Evolutionary conservation across 2,113 vertebrate genomes (phyloP).

Genomic region (Misgurnus anguillicaudatus): DNA sequence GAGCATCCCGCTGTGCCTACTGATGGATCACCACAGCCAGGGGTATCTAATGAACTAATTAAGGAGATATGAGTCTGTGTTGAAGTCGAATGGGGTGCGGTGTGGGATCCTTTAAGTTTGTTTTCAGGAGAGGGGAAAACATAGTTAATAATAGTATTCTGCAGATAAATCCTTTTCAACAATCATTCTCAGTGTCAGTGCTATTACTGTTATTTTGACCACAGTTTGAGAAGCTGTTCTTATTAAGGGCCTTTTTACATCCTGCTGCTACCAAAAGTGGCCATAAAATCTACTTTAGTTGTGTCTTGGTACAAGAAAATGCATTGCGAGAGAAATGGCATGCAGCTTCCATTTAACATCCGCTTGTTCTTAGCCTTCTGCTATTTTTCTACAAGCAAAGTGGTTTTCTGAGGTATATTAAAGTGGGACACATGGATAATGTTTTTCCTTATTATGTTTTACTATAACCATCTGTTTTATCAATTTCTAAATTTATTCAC

Average conservation of each 20-base stretch:
- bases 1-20: neutral
- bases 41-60: conserved; percentile 37
- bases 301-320: conserved; percentile 13
- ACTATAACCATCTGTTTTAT: neutral
- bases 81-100: conserved; percentile 7
- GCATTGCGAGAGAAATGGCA: neutral
- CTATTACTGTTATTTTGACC: conserved; percentile 15
- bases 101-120: conserved; percentile 10
- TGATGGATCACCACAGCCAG: neutral
- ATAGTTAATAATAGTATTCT: neutral
- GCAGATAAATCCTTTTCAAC: neutral
- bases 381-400: neutral
- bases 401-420: neutral
- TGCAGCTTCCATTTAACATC: conserved; percentile 18
- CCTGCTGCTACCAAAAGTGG: conserved; percentile 16
- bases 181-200: conserved; percentile 1
- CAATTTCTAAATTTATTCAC: conserved; percentile 12
- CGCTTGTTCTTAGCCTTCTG: conserved; percentile 9
- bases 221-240: conserved; percentile 28
- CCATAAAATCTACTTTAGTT: conserved; percentile 18
- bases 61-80: conserved; percentile 12
- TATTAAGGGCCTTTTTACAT: conserved; percentile 5
- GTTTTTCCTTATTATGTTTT: neutral
- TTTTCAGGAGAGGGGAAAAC: neutral
- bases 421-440: neutral